Base-by-base conservation (phyloP, 2,113 vertebrate species). In the Planiliza haematocheilus region DNA sequence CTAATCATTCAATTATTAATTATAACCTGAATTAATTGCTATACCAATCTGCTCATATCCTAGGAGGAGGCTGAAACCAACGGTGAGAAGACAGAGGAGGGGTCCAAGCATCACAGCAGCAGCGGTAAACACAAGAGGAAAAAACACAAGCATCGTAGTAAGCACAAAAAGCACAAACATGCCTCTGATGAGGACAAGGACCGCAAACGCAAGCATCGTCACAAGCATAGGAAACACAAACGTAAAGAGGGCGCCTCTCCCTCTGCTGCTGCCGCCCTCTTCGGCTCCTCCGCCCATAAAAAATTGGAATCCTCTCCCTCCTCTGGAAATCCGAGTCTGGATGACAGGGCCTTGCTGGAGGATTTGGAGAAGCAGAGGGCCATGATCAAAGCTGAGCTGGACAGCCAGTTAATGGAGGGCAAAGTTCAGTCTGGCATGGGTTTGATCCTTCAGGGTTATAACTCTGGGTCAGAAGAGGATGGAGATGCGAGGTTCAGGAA, bases 351-450 rank as follows among this genome's bases (percentile, higher is more conserved):
- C 70, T 86, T 99, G 85, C 90, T 99, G 74, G 98, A 99, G 94
- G 98, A 99, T 81, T 91, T 99, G 86, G 98, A 99, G 84, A 99
- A 99, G 79, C 97, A 99, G 93, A 93, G 98, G 91, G 98, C 97
- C 20, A 90, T 99, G 91, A 96, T 99, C 81, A 99, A 99, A 95
- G 98, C 97, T 39, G 98, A 99, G 91, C 95, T 99, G 86, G 98
- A 99, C 91, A 99, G 97, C 1, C 97, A 99, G 82, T 87, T 99
- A 81, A 99, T 99, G 96, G 97, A 98, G 92, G 98, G 98, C 5
- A 98, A 97, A 86, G 97, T 99, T 65, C 97, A 99, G 30, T 99
- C 98, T 20, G 97, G 98, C 13, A 99, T 99, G 98, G 97, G 98
- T 17, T 94, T 99, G 48, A 99, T 99, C 88, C 90, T 99, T 30